Base-by-base conservation (phyloP, 2,113 vertebrate genomes). In the Dasyprocta punctata region DNA sequence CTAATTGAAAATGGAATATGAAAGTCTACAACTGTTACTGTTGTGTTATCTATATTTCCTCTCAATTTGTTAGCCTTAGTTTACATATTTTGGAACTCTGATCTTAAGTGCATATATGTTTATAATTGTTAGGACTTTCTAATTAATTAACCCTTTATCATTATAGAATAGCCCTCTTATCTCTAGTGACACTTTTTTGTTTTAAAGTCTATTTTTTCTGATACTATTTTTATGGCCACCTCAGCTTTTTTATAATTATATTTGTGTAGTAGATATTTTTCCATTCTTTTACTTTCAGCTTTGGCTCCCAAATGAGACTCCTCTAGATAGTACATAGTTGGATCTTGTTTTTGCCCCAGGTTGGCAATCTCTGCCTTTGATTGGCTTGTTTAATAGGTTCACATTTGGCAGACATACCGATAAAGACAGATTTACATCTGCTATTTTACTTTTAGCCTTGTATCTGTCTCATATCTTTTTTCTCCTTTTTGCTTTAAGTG, bases 131-230 rank as follows among this genome's bases (percentile, higher is more conserved):
- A 75, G 4, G 69, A 36, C 36, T 83, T 86, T 49, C 47, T 93
- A 56, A 33, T 36, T 20, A 47, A 73, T 38, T 77, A 86, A 69
- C 26, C 38, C 44, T 91, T 93, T 61, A 58, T 93, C 26, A 52
- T 85, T 90, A 75, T 61, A 61, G 90, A 63, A 75, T 3, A 14
- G 22, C 73, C 33, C n/a, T 73, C 30, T 61, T 17, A 28, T 56
- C 65, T 75, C 58, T 47, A 61, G 24, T 47, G 17, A 52, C 54
- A 6, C 60, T 38, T 82, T 82, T 82, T 75, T 93, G 75, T 69
- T 86, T 87, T 63, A 47, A 87, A 93, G 28, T 87, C 52, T 91
- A 2, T 78, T 61, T 90, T 86, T 84, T 63, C 80, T 73, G 36
- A 82, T 69, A 52, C 16, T 77, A 47, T 47, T 73, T 44, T 36